Conservation (phyloP, 2,113 vertebrate species). For the Peromyscus californicus region DNA sequence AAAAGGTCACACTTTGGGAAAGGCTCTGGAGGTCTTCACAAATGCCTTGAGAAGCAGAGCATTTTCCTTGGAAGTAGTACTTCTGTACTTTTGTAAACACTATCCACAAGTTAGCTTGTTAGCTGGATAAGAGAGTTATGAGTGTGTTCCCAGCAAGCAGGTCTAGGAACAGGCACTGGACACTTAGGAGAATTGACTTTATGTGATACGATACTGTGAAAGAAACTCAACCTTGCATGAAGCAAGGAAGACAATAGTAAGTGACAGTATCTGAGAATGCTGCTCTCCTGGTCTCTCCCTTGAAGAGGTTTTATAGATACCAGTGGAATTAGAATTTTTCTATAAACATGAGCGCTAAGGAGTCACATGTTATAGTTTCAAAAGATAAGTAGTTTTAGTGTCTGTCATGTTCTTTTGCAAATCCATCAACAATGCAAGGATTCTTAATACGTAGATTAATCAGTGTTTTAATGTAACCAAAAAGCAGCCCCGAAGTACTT, state of each 20-base stretch:
- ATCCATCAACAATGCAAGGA: slow-evolving; percentile 61
- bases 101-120: slow-evolving; percentile 90
- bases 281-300: slow-evolving; percentile 76
- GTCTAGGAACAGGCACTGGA: slow-evolving; percentile 89
- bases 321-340: slow-evolving; percentile 74
- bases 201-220: slow-evolving; percentile 78
- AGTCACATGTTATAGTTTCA: slow-evolving; percentile 80
- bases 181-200: slow-evolving; percentile 87
- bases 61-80: slow-evolving; percentile 88
- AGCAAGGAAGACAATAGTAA: slow-evolving; percentile 84
- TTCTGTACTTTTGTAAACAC: slow-evolving; percentile 90
- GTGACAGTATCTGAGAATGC: slow-evolving; percentile 81
- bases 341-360: slow-evolving; percentile 75
- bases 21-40: slow-evolving; percentile 84
- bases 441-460: slow-evolving; percentile 50
- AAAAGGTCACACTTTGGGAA: slow-evolving; percentile 83
- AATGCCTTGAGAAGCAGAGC: slow-evolving; percentile 87
- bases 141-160: slow-evolving; percentile 89
- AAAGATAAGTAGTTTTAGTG: slow-evolving; percentile 77
- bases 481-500: slow-evolving; percentile 65
- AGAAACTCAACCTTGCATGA: slow-evolving; percentile 85
- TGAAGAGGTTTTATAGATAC: slow-evolving; percentile 70
- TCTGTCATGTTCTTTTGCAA: slow-evolving; percentile 77
- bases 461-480: slow-evolving; percentile 49
- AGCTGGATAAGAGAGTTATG: slow-evolving; percentile 88